A percentile compares a stretch with the other conserved stretches of the same genome.
phyloP scores from a whole-genome alignment of 2,797 vertebrate species.

The Xerus rutilus region DNA sequence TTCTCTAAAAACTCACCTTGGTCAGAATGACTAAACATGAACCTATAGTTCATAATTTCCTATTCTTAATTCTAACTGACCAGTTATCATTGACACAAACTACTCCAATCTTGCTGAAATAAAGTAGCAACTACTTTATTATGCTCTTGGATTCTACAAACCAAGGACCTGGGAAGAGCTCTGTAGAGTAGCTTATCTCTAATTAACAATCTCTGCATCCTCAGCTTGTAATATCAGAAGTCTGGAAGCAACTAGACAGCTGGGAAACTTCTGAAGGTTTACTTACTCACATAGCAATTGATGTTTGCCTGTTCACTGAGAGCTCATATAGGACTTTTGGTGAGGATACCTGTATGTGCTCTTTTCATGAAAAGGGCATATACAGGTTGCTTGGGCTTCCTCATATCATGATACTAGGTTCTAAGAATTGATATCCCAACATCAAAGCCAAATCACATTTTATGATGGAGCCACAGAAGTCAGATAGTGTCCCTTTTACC shows the following conservation, averaged over 20 bases:
- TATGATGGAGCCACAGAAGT: background rate
- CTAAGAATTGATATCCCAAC: background rate
- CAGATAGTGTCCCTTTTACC: background rate
- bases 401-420: background rate
- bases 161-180: background rate
- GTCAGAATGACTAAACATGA: too few species aligned
- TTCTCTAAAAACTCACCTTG: background rate
- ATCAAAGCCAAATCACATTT: background rate
- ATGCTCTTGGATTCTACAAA: background rate
- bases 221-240: background rate
- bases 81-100: background rate
- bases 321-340: background rate
- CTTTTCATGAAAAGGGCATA: background rate
- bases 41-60: background rate
- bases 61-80: background rate
- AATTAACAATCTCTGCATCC: fast-evolving
- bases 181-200: background rate
- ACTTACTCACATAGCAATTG: too few species aligned
- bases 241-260: background rate
- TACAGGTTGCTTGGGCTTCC: background rate
- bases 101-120: background rate
- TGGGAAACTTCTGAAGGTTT: background rate
- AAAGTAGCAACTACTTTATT: background rate
- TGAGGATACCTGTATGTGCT: background rate
- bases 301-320: background rate